These are phyloP conservation scores for Norana najaformis DNA, from an alignment of 2,888 invertebrate genomes.

Conservation along the genomic window DNA sequence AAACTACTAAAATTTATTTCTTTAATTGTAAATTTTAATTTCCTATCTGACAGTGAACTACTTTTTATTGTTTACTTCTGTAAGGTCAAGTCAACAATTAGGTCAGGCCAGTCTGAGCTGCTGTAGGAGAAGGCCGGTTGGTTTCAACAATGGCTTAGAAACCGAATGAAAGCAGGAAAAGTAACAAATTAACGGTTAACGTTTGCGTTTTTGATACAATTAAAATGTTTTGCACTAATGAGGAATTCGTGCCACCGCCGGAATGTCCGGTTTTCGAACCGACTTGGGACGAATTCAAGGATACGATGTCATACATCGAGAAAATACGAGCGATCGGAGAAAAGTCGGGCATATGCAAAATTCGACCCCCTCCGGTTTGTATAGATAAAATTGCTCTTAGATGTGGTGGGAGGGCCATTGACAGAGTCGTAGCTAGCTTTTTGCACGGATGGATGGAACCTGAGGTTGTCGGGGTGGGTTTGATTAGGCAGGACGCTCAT, in stretches of 20 bases:
- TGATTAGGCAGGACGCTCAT: not conserved
- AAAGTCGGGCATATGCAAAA: constrained; percentile 96
- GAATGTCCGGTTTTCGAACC: constrained; percentile 96
- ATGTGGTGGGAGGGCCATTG: not conserved
- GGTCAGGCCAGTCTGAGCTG: constrained; percentile 3
- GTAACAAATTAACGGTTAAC: constrained; percentile 10
- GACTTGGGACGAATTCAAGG: constrained; percentile 89
- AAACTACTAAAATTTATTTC: not conserved
- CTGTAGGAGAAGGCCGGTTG: not conserved
- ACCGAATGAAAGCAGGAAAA: not conserved
- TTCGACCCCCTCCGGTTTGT: constrained; percentile 85
- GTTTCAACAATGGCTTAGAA: constrained; percentile 19
- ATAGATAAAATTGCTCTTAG: not conserved
- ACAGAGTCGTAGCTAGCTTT: not conserved
- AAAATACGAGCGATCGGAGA: constrained; percentile 94
- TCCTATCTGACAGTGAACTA: not conserved
- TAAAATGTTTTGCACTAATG: constrained; percentile 21
- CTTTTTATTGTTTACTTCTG: constrained; percentile 14
- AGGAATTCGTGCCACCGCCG: constrained; percentile 71
- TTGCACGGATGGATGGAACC: not conserved
- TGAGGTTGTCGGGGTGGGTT: not conserved
- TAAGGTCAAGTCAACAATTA: not conserved
- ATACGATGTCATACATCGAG: constrained; percentile 92
- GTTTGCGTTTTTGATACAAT: constrained; percentile 5
- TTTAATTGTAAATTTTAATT: not conserved